A percentile compares a stretch with the other conserved stretches of the same genome.
Evolutionary conservation across 2,888 invertebrate species (phyloP).

Genomic region (Pterostichus madidus): DNA sequence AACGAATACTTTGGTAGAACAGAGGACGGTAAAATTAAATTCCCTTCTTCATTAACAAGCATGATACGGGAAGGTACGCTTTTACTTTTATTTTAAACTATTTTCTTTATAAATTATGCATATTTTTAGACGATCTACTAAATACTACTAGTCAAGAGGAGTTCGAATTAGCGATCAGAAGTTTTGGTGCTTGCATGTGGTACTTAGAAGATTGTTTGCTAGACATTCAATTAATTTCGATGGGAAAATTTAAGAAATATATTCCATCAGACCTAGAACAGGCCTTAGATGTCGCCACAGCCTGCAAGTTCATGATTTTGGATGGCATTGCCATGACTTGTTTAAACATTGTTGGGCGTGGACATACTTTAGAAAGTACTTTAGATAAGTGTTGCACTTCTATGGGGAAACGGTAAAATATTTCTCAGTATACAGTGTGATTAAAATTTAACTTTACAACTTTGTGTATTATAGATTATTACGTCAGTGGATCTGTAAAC

Average conservation of each 20-base stretch:
- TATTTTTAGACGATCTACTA: slow-evolving; percentile 80
- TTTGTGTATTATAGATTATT: slow-evolving; percentile 82
- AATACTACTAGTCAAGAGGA: slow-evolving; percentile 75
- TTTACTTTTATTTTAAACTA: slow-evolving; percentile 70
- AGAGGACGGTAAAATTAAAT: slow-evolving; percentile 78
- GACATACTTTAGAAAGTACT: slow-evolving; percentile 88
- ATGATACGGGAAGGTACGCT: slow-evolving; percentile 82
- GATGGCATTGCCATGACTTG: slow-evolving; percentile 95
- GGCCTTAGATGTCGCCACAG: slow-evolving; percentile 29
- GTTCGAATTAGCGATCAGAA: slow-evolving; percentile 87
- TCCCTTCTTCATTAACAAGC: slow-evolving; percentile 86
- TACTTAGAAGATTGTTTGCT: slow-evolving; percentile 90
- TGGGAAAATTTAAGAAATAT: slow-evolving; percentile 85
- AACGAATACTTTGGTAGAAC: too few species aligned
- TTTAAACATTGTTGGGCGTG: slow-evolving; percentile 87
- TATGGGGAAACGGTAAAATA: slow-evolving; percentile 89
- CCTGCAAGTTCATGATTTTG: slow-evolving; percentile 85
- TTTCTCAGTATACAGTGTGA: slow-evolving; percentile 7
- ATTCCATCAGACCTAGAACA: slow-evolving; percentile 81
- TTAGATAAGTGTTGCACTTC: slow-evolving; percentile 94
- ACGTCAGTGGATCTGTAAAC: slow-evolving; percentile 95
- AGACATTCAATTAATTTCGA: slow-evolving; percentile 91
- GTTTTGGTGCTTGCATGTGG: slow-evolving; percentile 91
- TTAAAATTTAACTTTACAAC: slow-evolving; percentile 26
- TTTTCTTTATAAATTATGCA: slow-evolving; percentile 28